Evolutionary conservation across 2,797 vertebrate species (phyloP), one percentile per base, ranked within the genome.

Genomic region (Sylvilagus floridanus): DNA sequence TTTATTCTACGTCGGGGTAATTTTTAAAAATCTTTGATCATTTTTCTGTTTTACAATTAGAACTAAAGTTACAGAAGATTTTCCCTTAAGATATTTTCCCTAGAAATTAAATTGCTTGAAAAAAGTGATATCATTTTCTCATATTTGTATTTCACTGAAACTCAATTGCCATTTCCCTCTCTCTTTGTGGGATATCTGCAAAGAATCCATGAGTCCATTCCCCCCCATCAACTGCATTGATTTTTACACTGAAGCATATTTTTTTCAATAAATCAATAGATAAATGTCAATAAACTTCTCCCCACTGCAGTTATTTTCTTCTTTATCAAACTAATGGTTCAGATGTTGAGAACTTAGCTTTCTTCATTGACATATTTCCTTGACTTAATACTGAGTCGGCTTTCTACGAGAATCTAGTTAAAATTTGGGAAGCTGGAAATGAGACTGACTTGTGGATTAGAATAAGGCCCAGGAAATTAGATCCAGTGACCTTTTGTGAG

Each of bases 171-270:
- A 60, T 65, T 95, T 77, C 91, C 94, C 62, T 32, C 11, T 93
- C 4, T 47, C n/a, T 96, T 96, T 95, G 89, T 96, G 84, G 94
- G 62, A 54, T 84, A 57, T 90, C 84, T 97, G 30, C 4, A 66
- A 86, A 96, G 88, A 96, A 78, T 95, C 60, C 14, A 69, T 95
- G 94, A 95, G 76, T 95, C 37, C 30, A 69, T 91, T 87, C 78
- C 96, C 95, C 95, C 95, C 81, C 87, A 65, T 91, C 37, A 78
- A 13, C 65, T 92, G 35, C 94, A 97, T 97, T 97, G 97, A 97
- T 98, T 97, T 98, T 98, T 90, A 96, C 95, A 95, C 95, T 92
- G 85, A 75, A 93, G 77, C 30, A 26, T 97, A 96, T 97, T 98
- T 96, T 94, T 91, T 95, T 97, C 42, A 47, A 47, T 47, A 47